Base-by-base conservation (phyloP, 1,140 invertebrate genomes). In the Drosophila navojoa region DNA sequence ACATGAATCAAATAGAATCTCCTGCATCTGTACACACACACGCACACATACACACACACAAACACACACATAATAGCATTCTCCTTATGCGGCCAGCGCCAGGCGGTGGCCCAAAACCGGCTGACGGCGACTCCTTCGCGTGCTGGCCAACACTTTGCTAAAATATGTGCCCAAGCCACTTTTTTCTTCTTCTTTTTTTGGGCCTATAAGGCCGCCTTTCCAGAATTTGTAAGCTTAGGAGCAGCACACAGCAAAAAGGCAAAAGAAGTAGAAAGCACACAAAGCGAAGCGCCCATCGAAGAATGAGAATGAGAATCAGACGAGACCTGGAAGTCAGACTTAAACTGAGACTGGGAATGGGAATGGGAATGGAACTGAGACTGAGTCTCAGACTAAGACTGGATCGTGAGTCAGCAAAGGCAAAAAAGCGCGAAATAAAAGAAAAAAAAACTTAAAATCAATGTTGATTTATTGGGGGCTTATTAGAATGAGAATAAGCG, bases 81-180 rank as follows among this genome's bases (percentile, higher is more conserved):
- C 84, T 89, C 84, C 84, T 73, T 60, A 70, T 62, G 58, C 58
- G 70, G 63, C 40, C 63, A 68, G 55, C 70, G 55, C 55, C 67
- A 53, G 63, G 53, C 61, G 53, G 38, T 45, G 70, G 49, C 58
- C 60, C 57, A 68, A 68, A 77, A 75, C 67, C 74, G 80, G 72
- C 53, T 76, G 66, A 42, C 44, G 32, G 44, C 55, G 71, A 78
- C 84, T 89, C 68, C 79, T 89, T 76, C 76, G 84, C 84, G 68
- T 89, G 82, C 81, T 89, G 76, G 72, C 76, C 72, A 78, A 77
- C 75, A 77, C 75, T 78, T 78, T 76, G 82, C 76, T 77, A 70
- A 87, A 80, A 81, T 89, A 87, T 89, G 84, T 89, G 84, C 80
- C 85, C 84, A 89, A 89, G 71, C 84, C 69, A 84, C 79, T 89